Evolutionary conservation across 2,888 invertebrate genomes (phyloP), one percentile per base, ranked within the genome.

Genomic region (Drosophila ezoana): DNA sequence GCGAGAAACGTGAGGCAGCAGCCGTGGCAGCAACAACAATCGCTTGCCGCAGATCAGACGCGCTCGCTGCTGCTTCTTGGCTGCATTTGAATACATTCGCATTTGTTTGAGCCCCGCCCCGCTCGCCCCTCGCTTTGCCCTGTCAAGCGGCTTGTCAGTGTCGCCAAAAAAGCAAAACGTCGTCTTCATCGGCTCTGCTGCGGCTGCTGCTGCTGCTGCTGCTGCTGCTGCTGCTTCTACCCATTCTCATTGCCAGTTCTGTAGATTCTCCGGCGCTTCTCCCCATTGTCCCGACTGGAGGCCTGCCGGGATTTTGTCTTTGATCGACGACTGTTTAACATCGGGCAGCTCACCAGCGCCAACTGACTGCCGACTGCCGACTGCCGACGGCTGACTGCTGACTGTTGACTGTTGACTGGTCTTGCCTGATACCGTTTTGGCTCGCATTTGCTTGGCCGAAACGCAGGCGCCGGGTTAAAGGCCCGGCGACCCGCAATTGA

Each of bases 111-210:
- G 9, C 13, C 10, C 37, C 37, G 37, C 16, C 28, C 20, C 28
- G n/a, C n/a, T n/a, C 11, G 18, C 33, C 9, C 44, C 13, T 33
- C 18, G 20, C 44, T 53, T 4, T 33, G 47, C 54, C 11, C 70
- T 79, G 77, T 79, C 81, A 75, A 64, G 81, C 59, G 69, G 86
- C 87, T 76, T 83, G 86, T 87, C 84, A 79, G 77, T 85, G 84
- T 84, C 84, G 84, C 89, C 87, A 84, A 88, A 88, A 88, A 88
- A 86, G 77, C 82, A 77, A 84, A 87, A 72, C 89, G 87, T 88
- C 89, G 84, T 85, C 89, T 88, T 88, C 89, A 88, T 88, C 74
- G 82, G 49, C 53, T 65, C 49, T 62, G 59, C 38, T 20, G 33
- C 28, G 33, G 4, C 32, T n/a, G n/a, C n/a, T n/a, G n/a, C n/a